Base-by-base conservation (phyloP, 2,888 invertebrate species). In the Prosapia bicincta region DNA sequence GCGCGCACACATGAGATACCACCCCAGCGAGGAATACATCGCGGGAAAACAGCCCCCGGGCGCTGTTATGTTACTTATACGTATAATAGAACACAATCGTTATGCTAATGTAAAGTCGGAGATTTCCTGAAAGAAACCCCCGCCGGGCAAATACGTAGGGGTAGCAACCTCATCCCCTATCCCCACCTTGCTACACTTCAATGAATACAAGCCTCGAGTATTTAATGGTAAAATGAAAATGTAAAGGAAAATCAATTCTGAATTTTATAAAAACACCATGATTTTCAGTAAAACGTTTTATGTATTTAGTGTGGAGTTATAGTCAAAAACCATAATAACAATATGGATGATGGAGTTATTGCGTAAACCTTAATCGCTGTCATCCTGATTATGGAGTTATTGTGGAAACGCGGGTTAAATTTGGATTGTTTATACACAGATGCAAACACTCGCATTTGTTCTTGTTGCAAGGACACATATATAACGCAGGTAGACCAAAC, bases 101-200 rank as follows among this genome's bases (percentile, higher is more conserved):
- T 74, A 74, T 74, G 74, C 69, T 69, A 74, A 74, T 74, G 74
- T 30, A 23, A 65, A 67, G 43, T 68, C 65, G n/a, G 74, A 74
- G 74, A 74, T 74, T 74, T 74, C 54, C 68, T 54, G 74, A 74
- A 74, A 74, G 74, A 74, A 69, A 69, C 74, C 69, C 69, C 74
- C 69, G 69, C 74, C 24, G 20, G 54, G 54, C 54, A 54, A 20
- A 54, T 54, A 54, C 20, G 20, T 54, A 54, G 54, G 54, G 54
- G 54, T 54, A 20, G 74, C 15, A 32, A 67, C 15, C 13, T 54
- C 30, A 3, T 20, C 6, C 38, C 9, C 30, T 9, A 20, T 20
- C 26, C 43, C 5, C 13, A 30, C 67, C 26, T 65, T 20, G 3
- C 43, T 30, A 30, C 30, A 54, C 54, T 54, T 54, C 20, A 54